Percentiles rank a stretch among this genome's conserved stretches.
Evolutionary conservation across 1,140 invertebrate species (phyloP).

Genomic region (Zaprionus ornatus): DNA sequence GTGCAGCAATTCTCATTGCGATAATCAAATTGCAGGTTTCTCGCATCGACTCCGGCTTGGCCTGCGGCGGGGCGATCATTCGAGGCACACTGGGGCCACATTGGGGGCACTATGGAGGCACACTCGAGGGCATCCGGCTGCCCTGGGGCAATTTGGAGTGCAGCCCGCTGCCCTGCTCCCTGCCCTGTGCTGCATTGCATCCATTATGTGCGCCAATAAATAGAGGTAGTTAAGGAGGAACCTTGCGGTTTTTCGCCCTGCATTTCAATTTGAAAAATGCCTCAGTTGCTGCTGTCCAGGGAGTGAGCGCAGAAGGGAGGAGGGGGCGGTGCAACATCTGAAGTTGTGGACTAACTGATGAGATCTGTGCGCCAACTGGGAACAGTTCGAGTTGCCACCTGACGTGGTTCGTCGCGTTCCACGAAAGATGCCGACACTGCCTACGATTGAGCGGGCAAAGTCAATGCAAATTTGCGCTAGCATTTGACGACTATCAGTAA

Average conservation of each 20-base stretch:
- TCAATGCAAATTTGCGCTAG: slow-evolving; percentile 31
- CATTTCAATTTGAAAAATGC: slow-evolving; percentile 83
- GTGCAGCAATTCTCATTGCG: slow-evolving; percentile 78
- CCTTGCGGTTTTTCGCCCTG: slow-evolving; percentile 73
- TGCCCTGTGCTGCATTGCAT: slow-evolving; percentile 34
- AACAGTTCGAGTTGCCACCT: neutral
- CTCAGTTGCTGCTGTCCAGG: neutral
- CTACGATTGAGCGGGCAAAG: slow-evolving; percentile 14
- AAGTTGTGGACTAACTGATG: neutral
- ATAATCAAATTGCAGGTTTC: slow-evolving; percentile 83
- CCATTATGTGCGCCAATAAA: slow-evolving; percentile 76
- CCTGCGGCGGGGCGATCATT: slow-evolving; percentile 1
- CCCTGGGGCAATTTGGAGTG: slow-evolving; percentile 11
- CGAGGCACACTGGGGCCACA: neutral
- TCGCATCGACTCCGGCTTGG: slow-evolving; percentile 38
- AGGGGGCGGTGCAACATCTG: no score
- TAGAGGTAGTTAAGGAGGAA: slow-evolving; percentile 76
- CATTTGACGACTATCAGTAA: neutral
- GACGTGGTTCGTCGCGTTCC: neutral
- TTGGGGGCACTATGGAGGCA: no score
- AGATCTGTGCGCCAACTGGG: neutral
- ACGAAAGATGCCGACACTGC: neutral
- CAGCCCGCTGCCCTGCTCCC: neutral
- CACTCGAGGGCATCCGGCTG: neutral
- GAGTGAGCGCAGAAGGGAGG: no score